Conservation (phyloP, 2,113 vertebrate genomes). For the Eubucco bourcierii region DNA sequence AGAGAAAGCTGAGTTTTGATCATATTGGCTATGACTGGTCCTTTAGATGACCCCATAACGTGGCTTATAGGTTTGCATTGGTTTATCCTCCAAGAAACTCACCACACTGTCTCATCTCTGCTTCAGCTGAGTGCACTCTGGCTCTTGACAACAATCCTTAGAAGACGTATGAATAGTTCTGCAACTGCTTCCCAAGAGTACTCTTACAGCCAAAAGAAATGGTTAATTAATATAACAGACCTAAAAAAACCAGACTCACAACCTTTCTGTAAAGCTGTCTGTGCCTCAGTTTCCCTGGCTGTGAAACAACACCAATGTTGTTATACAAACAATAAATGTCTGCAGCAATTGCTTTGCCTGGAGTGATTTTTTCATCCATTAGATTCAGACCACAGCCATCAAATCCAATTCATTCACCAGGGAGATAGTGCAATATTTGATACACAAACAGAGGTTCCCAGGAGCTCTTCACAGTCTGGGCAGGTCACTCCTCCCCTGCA, state of each 20-base stretch:
- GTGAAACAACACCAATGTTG: background rate
- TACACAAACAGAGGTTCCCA: background rate
- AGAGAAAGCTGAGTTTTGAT: constrained; percentile 19
- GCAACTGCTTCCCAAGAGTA: background rate
- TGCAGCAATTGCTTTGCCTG: background rate
- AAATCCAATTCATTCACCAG: background rate
- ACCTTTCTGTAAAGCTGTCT: background rate
- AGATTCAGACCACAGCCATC: background rate
- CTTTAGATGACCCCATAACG: background rate
- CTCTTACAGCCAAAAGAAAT: background rate
- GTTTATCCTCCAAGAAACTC: background rate
- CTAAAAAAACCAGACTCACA: background rate
- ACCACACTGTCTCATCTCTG: background rate
- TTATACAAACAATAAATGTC: background rate
- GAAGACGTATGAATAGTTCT: background rate
- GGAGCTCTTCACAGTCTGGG: background rate
- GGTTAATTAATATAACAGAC: background rate
- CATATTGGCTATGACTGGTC: background rate
- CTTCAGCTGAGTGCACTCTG: background rate
- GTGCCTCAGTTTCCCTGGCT: background rate
- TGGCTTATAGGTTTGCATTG: background rate
- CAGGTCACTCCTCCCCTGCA: background rate
- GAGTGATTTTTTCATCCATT: background rate
- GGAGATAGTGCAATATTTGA: background rate
- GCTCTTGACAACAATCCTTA: background rate